phyloP scores from a whole-genome alignment of 2,888 invertebrate genomes.

The Leptopterna dolabrata region DNA sequence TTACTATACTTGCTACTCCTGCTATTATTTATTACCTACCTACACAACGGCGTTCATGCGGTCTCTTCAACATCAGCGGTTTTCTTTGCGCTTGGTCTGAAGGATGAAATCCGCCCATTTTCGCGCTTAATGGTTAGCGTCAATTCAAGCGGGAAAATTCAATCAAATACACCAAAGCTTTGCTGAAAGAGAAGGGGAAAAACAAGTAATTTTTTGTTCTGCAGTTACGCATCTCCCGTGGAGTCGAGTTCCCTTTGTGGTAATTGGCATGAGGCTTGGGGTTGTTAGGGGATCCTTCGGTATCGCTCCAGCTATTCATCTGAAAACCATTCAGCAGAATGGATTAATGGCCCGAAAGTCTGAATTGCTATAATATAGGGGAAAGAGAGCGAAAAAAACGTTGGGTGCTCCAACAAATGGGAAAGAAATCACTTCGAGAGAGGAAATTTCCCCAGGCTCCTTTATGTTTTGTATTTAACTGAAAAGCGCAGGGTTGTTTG shows the following conservation, averaged over 20 bases:
- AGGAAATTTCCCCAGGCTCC: background rate
- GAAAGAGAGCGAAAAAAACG: background rate
- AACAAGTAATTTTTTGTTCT: background rate
- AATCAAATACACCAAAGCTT: too few relatives aligned
- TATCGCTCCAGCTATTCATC: slow-evolving; percentile 21
- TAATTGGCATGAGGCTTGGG: slow-evolving; percentile 30
- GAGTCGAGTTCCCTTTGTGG: slow-evolving; percentile 16
- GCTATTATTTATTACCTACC: too few relatives aligned
- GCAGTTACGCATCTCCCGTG: background rate
- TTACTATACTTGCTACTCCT: too few relatives aligned
- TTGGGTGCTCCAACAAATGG: background rate
- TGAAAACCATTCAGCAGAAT: slow-evolving; percentile 41
- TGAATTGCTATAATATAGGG: slow-evolving; percentile 39
- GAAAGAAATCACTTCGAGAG: slow-evolving; percentile 31
- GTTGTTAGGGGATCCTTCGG: background rate
- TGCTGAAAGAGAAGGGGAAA: too few relatives aligned
- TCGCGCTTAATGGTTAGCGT: too few relatives aligned
- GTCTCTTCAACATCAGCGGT: too few relatives aligned
- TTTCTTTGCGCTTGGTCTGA: too few relatives aligned
- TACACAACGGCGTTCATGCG: too few relatives aligned
- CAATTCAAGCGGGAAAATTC: too few relatives aligned
- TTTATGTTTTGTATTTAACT: background rate
- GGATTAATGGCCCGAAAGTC: slow-evolving; percentile 38
- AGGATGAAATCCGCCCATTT: too few relatives aligned
- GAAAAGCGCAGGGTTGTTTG: background rate